These are phyloP conservation scores for Ia io DNA, from an alignment of 2,113 vertebrate species.

Conservation along the genomic window DNA sequence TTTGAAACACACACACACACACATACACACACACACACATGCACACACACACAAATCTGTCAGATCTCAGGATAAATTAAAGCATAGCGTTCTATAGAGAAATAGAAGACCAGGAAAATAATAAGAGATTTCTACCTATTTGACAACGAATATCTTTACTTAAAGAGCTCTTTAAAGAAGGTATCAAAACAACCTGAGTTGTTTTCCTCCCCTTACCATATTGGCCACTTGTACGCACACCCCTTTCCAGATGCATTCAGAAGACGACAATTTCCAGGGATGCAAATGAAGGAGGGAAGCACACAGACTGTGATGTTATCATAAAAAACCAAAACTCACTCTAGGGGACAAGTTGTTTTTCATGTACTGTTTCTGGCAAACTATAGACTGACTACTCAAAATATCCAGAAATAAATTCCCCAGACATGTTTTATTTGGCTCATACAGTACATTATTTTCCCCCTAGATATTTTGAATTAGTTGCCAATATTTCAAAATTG, in stretches of 20 bases:
- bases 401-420: conserved; percentile 42
- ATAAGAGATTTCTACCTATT: background rate
- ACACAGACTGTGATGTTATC: background rate
- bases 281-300: background rate
- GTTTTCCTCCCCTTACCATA: background rate
- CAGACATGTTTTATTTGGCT: conserved; percentile 31
- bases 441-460: background rate
- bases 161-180: background rate
- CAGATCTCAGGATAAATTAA: background rate
- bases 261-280: background rate
- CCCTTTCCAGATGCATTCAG: conserved; percentile 1
- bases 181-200: background rate
- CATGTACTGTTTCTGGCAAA: conserved; percentile 27
- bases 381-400: background rate
- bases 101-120: background rate
- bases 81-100: background rate
- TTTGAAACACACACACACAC: background rate
- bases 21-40: background rate
- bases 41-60: background rate
- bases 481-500: conserved; percentile 18
- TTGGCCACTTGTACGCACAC: background rate
- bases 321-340: conserved; percentile 22
- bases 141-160: background rate
- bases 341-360: background rate
- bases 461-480: background rate